These are phyloP conservation scores for Pardalotus punctatus DNA, from an alignment of 2,113 vertebrate species.

Conservation along the genomic window DNA sequence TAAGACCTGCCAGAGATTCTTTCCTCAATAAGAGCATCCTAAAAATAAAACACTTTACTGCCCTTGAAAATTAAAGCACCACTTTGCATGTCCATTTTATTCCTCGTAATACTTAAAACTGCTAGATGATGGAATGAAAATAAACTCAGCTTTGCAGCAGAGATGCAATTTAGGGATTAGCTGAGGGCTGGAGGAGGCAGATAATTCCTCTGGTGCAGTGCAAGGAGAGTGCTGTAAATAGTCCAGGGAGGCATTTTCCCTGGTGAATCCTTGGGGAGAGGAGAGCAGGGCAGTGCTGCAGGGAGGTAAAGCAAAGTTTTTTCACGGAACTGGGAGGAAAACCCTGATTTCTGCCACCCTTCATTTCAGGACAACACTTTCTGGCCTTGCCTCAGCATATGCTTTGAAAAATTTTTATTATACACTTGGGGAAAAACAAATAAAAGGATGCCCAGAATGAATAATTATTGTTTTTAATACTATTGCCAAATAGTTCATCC, in stretches of 20 bases:
- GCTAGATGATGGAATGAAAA: conserved; percentile 34
- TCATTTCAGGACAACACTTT: not conserved
- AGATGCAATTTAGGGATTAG: conserved; percentile 47
- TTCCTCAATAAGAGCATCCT: conserved; percentile 74
- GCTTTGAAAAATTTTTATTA: not conserved
- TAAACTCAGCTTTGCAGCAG: not conserved
- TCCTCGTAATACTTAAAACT: conserved; percentile 21
- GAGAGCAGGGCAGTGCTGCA: not conserved
- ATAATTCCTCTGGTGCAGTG: not conserved
- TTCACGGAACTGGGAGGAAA: not conserved
- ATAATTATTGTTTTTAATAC: conserved; percentile 9
- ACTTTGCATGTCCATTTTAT: conserved; percentile 36
- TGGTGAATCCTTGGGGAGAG: not conserved
- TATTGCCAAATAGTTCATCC: not conserved
- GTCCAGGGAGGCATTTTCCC: not conserved
- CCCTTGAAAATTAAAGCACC: conserved; percentile 68
- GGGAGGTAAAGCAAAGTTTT: not conserved
- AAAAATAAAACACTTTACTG: conserved; percentile 77
- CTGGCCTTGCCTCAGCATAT: not conserved
- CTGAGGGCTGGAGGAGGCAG: conserved; percentile 1
- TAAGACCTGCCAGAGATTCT: conserved; percentile 73
- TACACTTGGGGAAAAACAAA: not conserved
- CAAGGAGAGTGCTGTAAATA: not conserved
- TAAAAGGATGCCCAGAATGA: not conserved
- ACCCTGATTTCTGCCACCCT: not conserved